Base-by-base conservation (phyloP, 2,888 invertebrate species). In the Capitulum mitella region DNA sequence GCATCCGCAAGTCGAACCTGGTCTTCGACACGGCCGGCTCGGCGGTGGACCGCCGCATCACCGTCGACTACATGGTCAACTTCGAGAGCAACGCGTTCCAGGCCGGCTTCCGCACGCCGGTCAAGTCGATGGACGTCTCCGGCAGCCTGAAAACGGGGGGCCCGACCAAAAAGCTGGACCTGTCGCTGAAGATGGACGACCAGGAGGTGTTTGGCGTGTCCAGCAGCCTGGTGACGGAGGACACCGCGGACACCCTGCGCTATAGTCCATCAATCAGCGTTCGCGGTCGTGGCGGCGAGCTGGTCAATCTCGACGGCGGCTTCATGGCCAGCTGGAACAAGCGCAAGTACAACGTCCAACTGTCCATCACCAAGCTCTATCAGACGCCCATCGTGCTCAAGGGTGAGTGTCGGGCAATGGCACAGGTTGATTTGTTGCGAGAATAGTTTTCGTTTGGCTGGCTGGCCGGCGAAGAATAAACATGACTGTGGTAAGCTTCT, bases 1-100 rank as follows among this genome's bases (percentile, higher is more conserved):
- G 51, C 12, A 16, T 70, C 2, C 78, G 79, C 61, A 78, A 79
- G 46, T 77, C 80, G 19, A 51, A 76, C 22, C 34, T 82, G 19
- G 19, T 79, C 26, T 61, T 81, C n/a, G 80, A 82, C 78, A 79
- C 80, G 29, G 80, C 81, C 26, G 80, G 78, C n/a, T 80, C 80
- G 16, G 51, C 76, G 40, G 26, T 26, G 19, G 58, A 80, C 77
- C 78, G 79, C 19, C 80, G 79, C 75, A 51, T 79, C 5, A 58
- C 48, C 12, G 34, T 80, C 26, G 58, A 46, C 34, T 43, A 80
- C 32, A 29, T 46, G 46, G 16, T 46, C 76, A 43, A 54, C 40
- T 77, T 76, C 19, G 51, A 75, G 16, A 46, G 70, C 22, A 61
- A 79, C 19, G 74, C 46, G 32, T 29, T 79, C 46, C 34, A 70